phyloP scores from a whole-genome alignment of 1,140 invertebrate genomes.

The Caenorhabditis tropicalis region DNA sequence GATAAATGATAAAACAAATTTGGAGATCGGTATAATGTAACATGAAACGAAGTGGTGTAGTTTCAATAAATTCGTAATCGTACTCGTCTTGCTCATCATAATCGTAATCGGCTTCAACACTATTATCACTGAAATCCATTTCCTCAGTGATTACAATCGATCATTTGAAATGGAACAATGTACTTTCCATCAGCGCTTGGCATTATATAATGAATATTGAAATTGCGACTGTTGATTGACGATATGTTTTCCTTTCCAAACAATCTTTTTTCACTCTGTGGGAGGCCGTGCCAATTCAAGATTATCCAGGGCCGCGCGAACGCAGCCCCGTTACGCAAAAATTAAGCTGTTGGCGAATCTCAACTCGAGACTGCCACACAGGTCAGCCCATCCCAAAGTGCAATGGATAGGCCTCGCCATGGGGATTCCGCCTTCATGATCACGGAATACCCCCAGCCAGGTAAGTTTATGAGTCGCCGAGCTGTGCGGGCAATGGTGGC shows the following conservation, averaged over 20 bases:
- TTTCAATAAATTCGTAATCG: not conserved
- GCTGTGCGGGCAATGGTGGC: too few species aligned
- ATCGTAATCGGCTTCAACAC: not conserved
- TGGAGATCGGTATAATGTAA: too few species aligned
- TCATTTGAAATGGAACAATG: not conserved
- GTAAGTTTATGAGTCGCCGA: too few species aligned
- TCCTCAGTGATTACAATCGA: not conserved
- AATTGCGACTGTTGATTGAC: not conserved
- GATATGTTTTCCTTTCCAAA: not conserved
- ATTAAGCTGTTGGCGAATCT: conserved; percentile 32
- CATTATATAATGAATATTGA: not conserved
- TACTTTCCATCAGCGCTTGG: not conserved
- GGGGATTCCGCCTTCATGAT: not conserved
- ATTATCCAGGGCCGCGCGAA: conserved; percentile 5
- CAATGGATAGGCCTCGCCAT: conserved; percentile 40
- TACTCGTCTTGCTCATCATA: not conserved
- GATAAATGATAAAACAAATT: too few species aligned
- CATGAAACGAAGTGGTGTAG: too few species aligned
- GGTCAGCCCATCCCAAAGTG: conserved; percentile 17
- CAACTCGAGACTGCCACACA: conserved; percentile 24
- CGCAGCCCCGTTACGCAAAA: conserved; percentile 33
- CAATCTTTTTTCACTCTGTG: too few species aligned
- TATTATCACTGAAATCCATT: not conserved
- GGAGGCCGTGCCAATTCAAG: too few species aligned
- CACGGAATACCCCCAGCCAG: too few species aligned